Evolutionary conservation across 2,113 vertebrate species (phyloP), one percentile per base, ranked within the genome.

Genomic region (Mirza zaza): DNA sequence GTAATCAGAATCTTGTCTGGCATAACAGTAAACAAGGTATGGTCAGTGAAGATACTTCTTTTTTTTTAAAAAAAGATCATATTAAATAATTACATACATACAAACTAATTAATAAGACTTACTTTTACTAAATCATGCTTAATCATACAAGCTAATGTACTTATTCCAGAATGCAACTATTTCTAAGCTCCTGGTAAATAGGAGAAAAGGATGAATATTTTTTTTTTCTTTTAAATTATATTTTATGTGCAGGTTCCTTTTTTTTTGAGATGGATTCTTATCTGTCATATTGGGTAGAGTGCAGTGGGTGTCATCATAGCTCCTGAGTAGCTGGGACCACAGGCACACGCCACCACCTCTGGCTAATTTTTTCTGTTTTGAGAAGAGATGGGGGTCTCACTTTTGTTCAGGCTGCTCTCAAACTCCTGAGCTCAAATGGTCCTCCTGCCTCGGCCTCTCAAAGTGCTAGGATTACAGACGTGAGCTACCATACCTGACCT

Each of bases 151-250:
- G 76, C 12, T 52, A 34, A 50, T 77, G 77, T 79, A 59, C 29
- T 52, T 61, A 55, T 59, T 59, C 2, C 5, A 70, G 11, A 94
- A 81, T 88, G n/a, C 13, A 73, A 6, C 32, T 86, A 45, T 91
- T 94, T 94, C 76, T 71, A 45, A 93, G 7, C 67, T 39, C 9
- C 39, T 65, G 11, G 9, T 61, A 92, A 93, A 59, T 18, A 75
- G 4, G 4, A 91, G 11, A 20, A 57, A 87, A 61, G 42, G 2
- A 36, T 75, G 1, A 23, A 21, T 3, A n/a, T 32, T 80, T 87
- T 91, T 80, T 87, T 91, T 76, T 95, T 65, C 10, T 67, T 96
- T 81, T n/a, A 5, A 48, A 52, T 82, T 77, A 39, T 52, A 50
- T 82, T 95, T 71, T 83, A 36, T 52, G 15, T 61, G 8, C 20